Evolutionary conservation across 2,113 vertebrate species (phyloP).

Genomic region (Lagopus leucura): DNA sequence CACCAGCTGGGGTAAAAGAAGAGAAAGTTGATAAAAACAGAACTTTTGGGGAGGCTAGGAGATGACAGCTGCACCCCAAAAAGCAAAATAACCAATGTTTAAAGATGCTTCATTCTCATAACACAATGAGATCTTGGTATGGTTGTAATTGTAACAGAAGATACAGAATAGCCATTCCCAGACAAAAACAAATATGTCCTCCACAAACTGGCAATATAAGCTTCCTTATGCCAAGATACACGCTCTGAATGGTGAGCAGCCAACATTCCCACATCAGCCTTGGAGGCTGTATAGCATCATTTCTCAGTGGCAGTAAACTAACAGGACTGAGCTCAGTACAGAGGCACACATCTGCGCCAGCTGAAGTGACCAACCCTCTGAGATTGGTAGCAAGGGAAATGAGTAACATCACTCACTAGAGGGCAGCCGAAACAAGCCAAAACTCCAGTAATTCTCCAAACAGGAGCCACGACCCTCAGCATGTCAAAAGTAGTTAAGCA

Average conservation of each 20-base stretch:
- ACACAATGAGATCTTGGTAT: neutral
- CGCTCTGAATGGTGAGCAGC: neutral
- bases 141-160: neutral
- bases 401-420: slow-evolving; percentile 35
- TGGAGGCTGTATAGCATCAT: neutral
- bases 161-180: neutral
- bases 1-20: neutral
- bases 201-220: neutral
- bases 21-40: neutral
- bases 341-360: neutral
- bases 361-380: neutral
- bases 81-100: neutral
- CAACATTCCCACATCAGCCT: neutral
- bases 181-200: neutral
- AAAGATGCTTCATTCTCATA: neutral
- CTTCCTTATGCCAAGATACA: neutral
- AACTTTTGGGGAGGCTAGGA: neutral
- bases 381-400: neutral
- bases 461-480: fast-evolving
- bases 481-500: neutral
- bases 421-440: slow-evolving; percentile 63
- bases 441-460: neutral
- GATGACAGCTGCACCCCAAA: neutral
- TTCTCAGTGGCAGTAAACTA: neutral
- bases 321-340: neutral